phyloP scores from a whole-genome alignment of 2,888 invertebrate genomes.

The Phytoseiulus persimilis region DNA sequence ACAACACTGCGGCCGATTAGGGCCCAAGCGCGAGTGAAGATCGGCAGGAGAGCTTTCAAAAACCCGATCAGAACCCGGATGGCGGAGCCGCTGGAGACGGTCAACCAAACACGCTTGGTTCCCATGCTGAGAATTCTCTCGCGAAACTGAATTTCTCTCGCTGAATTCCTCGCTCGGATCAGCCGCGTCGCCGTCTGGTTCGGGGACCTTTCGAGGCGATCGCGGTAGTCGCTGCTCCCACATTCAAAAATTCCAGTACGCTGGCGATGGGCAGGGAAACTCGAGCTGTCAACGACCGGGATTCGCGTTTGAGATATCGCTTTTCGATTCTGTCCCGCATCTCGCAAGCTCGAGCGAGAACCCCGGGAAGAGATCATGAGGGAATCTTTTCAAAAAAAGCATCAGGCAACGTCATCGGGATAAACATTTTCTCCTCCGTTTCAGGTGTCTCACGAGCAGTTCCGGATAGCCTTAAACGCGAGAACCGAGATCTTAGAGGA shows the following conservation, averaged over 20 bases:
- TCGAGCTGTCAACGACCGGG: neutral
- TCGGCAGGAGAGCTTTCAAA: neutral
- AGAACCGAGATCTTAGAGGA: slow-evolving; percentile 11
- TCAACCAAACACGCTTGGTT: neutral
- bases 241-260: neutral
- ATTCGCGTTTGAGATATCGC: neutral
- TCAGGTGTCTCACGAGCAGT: neutral
- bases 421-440: neutral
- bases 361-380: too few species aligned
- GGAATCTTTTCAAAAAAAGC: too few species aligned
- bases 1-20: too few species aligned
- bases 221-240: neutral
- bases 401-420: too few species aligned
- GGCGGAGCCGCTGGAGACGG: neutral
- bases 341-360: neutral
- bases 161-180: neutral
- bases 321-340: neutral
- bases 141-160: neutral
- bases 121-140: neutral
- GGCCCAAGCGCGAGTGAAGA: neutral
- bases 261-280: neutral
- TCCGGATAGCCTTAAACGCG: slow-evolving; percentile 5
- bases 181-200: neutral
- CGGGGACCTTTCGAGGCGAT: neutral
- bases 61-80: neutral